Percentiles rank a stretch among this genome's conserved stretches.
phyloP scores from a whole-genome alignment of 2,888 invertebrate species.

The Taphrorychus bicolor region DNA sequence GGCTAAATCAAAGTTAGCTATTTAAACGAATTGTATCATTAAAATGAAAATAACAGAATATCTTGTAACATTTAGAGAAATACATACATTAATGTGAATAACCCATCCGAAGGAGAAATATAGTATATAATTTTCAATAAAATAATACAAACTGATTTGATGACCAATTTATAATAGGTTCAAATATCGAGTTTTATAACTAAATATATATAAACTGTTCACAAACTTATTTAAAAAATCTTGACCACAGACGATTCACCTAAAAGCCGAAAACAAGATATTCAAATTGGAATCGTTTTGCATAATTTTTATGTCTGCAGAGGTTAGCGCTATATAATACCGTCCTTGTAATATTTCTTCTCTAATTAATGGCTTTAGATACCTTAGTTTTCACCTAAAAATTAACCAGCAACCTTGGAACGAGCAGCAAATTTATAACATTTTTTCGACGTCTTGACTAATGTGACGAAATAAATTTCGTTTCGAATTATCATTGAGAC shows the following conservation, averaged over 20 bases:
- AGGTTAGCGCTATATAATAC: neutral
- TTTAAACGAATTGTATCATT: no score
- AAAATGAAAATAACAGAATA: no score
- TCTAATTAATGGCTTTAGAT: slow-evolving; percentile 18
- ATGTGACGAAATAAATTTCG: neutral
- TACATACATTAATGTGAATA: no score
- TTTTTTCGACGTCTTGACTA: slow-evolving; percentile 8
- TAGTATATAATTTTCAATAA: no score
- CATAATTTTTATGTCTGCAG: slow-evolving; percentile 22
- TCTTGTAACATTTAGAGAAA: no score
- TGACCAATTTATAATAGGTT: neutral
- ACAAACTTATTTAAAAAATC: neutral
- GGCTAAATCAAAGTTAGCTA: no score
- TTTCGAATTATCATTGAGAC: neutral
- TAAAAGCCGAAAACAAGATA: slow-evolving; percentile 1
- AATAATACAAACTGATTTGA: no score
- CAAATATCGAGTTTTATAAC: slow-evolving; percentile 2
- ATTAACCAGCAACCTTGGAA: slow-evolving; percentile 14
- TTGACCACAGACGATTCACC: slow-evolving; percentile 4
- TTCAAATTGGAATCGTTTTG: slow-evolving; percentile 14
- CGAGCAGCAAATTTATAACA: slow-evolving; percentile 13
- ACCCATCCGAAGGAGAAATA: no score
- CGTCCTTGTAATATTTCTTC: slow-evolving; percentile 23
- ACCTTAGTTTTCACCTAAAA: slow-evolving; percentile 20
- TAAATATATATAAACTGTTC: neutral